These are phyloP conservation scores for Microcebus jonahi DNA, from an alignment of 2,113 vertebrate genomes.

Conservation along the genomic window DNA sequence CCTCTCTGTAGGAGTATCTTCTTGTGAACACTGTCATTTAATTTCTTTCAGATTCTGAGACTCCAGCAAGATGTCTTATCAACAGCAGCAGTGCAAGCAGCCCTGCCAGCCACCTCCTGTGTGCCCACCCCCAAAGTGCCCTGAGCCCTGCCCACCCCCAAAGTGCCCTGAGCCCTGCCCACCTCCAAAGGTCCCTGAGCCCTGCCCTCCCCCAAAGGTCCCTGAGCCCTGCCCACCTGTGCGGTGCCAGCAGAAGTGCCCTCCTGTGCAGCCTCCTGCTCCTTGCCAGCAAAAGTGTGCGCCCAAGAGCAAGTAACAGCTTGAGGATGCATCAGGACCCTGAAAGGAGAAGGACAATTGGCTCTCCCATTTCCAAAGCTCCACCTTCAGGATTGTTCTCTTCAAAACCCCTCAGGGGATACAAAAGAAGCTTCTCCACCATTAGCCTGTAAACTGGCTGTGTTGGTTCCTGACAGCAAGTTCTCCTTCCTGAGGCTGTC, in stretches of 20 bases:
- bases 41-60: constrained; percentile 49
- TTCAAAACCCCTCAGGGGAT: neutral
- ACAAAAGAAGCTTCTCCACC: neutral
- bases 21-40: neutral
- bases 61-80: constrained; percentile 58
- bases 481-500: rapidly evolving
- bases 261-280: neutral
- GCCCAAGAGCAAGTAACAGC: constrained; percentile 47
- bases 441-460: neutral
- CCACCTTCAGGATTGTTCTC: too few relatives aligned
- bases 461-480: neutral
- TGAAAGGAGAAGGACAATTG: neutral
- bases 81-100: constrained; percentile 71
- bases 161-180: neutral
- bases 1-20: neutral
- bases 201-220: neutral
- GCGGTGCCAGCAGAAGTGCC: constrained; percentile 46
- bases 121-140: neutral
- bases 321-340: neutral
- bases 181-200: neutral
- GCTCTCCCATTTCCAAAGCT: rapidly evolving
- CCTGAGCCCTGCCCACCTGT: neutral
- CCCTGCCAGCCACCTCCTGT: constrained; percentile 64
- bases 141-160: neutral
- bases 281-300: constrained; percentile 48